Conservation (phyloP, 2,113 vertebrate genomes). For the Mus musculus region GRCm39 chr9:27056001-27056500, state of each 20-base stretch:
- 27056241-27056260: not conserved
- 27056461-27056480: not conserved
- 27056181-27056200: not conserved
- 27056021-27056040: not conserved
- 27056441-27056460: not conserved
- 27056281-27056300: not conserved
- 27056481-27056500: not conserved
- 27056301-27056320: not conserved
- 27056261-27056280: not conserved
- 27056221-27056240: not conserved
- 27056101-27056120: constrained; percentile 40
- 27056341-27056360: not conserved
- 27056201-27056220: not conserved
- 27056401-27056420: not conserved
- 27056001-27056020: not conserved
- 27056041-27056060: not conserved
- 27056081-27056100: not conserved
- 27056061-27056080: not conserved
- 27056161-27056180: not conserved
- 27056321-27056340: not conserved
- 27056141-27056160: not conserved
- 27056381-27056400: not conserved
- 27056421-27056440: not conserved
- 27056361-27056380: not conserved
- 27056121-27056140: not conserved